Percentiles rank a stretch among this genome's conserved stretches.
Conservation (phyloP, 2,888 invertebrate genomes). For the Apocheima hispidaria region DNA sequence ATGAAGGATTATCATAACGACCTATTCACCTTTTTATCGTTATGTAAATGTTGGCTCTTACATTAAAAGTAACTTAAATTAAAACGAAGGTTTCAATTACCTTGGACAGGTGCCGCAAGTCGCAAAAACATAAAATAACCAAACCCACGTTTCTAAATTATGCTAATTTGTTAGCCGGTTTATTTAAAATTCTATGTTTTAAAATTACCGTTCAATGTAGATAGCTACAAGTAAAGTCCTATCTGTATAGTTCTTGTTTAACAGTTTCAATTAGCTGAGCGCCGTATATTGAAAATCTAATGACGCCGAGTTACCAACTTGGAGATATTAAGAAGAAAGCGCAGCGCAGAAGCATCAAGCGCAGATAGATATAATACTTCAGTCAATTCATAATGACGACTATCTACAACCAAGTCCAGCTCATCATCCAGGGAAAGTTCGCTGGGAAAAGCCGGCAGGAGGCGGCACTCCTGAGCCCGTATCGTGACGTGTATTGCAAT, state of each 20-base stretch:
- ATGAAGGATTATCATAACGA: constrained; percentile 11
- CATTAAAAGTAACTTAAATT: constrained; percentile 20
- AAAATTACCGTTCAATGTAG: constrained; percentile 37
- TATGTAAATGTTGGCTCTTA: constrained; percentile 23
- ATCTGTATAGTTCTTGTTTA: not conserved
- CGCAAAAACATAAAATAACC: constrained; percentile 42
- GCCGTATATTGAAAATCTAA: too few relatives aligned
- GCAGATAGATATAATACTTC: too few relatives aligned
- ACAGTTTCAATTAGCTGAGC: not conserved
- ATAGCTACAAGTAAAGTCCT: not conserved
- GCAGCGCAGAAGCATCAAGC: too few relatives aligned
- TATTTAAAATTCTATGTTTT: constrained; percentile 38
- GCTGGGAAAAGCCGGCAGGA: too few relatives aligned
- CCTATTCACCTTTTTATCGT: constrained; percentile 27
- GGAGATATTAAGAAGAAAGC: too few relatives aligned
- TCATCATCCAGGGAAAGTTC: too few relatives aligned
- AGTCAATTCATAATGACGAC: too few relatives aligned
- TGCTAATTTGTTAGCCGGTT: constrained; percentile 41
- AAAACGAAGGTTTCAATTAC: constrained; percentile 36
- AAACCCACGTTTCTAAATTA: constrained; percentile 44
- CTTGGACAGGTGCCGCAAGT: constrained; percentile 33
- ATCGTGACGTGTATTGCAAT: too few relatives aligned
- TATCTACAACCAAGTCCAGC: too few relatives aligned
- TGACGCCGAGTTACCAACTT: too few relatives aligned
- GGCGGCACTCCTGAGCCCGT: too few relatives aligned